Percentiles rank a stretch among this genome's conserved stretches.
Conservation (phyloP, 2,113 vertebrate genomes). For the Paralichthys olivaceus region DNA sequence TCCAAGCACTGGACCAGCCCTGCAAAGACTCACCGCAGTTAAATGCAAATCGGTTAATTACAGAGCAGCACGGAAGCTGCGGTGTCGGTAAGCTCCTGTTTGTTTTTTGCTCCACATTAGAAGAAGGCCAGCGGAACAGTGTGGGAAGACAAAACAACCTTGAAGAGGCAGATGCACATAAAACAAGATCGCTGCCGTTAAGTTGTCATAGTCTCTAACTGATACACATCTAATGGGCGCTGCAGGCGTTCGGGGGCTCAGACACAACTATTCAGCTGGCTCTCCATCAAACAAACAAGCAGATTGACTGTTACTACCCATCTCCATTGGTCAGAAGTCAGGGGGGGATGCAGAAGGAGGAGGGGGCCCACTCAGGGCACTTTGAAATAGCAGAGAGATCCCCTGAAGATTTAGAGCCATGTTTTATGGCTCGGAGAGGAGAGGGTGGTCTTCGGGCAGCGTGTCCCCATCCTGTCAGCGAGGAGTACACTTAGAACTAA, state of each 20-base stretch:
- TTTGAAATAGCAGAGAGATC: slow-evolving; percentile 21
- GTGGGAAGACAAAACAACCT: slow-evolving; percentile 33
- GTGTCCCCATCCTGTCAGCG: slow-evolving; percentile 48
- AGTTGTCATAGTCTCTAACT: slow-evolving; percentile 55
- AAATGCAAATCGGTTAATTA: slow-evolving; percentile 24
- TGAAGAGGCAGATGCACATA: slow-evolving; percentile 51
- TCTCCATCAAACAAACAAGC: slow-evolving; percentile 49
- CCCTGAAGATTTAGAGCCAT: slow-evolving; percentile 29
- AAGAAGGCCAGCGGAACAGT: neutral
- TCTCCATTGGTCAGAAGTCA: slow-evolving; percentile 6
- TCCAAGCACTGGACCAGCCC: neutral
- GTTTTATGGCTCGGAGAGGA: slow-evolving; percentile 20
- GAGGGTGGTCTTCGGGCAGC: slow-evolving; percentile 40
- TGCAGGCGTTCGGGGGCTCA: slow-evolving; percentile 42
- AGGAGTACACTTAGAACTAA: slow-evolving; percentile 55
- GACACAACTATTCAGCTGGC: slow-evolving; percentile 26
- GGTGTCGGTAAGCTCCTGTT: slow-evolving; percentile 34
- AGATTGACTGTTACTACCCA: slow-evolving; percentile 24
- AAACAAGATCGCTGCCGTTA: slow-evolving; percentile 47
- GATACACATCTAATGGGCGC: slow-evolving; percentile 50
- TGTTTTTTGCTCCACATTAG: slow-evolving; percentile 14
- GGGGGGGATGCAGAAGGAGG: neutral
- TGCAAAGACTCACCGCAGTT: neutral
- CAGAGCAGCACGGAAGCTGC: neutral
- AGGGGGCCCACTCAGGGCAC: neutral